Percentiles rank a stretch among this genome's conserved stretches.
These are phyloP conservation scores for Syritta pipiens DNA, from an alignment of 2,888 invertebrate species.

Conservation along the genomic window DNA sequence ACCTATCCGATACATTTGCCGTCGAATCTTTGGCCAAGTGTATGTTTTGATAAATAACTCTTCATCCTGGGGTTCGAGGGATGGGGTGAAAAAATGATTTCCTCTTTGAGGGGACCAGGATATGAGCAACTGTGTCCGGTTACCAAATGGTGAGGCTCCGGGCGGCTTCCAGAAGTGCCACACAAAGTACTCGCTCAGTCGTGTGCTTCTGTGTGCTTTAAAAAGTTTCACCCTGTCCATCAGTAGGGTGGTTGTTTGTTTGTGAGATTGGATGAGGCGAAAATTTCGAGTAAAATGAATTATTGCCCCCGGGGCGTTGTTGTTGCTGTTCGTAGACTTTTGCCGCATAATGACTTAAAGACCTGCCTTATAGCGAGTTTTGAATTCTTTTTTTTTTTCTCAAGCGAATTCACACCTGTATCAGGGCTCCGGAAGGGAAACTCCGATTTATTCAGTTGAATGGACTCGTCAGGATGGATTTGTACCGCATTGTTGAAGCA, in stretches of 20 bases:
- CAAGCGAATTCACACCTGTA: too few relatives aligned
- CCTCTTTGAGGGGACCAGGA: background rate
- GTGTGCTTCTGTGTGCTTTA: background rate
- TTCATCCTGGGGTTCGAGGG: conserved; percentile 7
- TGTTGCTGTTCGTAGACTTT: background rate
- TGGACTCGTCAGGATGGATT: conserved; percentile 1
- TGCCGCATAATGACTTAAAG: conserved; percentile 15
- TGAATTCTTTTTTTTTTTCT: conserved; percentile 3
- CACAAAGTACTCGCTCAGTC: conserved; percentile 7
- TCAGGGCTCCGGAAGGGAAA: too few relatives aligned
- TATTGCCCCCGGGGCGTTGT: too few relatives aligned
- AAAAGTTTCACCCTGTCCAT: conserved; percentile 14
- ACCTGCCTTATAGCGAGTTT: background rate
- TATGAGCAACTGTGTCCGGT: conserved; percentile 30
- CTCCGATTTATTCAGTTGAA: conserved; percentile 45
- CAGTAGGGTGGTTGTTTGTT: conserved; percentile 3
- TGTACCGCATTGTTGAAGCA: conserved; percentile 1
- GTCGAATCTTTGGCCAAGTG: conserved; percentile 34
- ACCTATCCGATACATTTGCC: conserved; percentile 60
- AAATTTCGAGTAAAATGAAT: conserved; percentile 23
- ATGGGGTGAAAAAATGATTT: conserved; percentile 13
- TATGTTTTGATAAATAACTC: conserved; percentile 56
- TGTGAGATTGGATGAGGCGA: background rate
- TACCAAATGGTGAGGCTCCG: conserved; percentile 40
- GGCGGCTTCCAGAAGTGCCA: conserved; percentile 31